Conservation (phyloP, 2,888 invertebrate species). For the Autographa gamma region DNA sequence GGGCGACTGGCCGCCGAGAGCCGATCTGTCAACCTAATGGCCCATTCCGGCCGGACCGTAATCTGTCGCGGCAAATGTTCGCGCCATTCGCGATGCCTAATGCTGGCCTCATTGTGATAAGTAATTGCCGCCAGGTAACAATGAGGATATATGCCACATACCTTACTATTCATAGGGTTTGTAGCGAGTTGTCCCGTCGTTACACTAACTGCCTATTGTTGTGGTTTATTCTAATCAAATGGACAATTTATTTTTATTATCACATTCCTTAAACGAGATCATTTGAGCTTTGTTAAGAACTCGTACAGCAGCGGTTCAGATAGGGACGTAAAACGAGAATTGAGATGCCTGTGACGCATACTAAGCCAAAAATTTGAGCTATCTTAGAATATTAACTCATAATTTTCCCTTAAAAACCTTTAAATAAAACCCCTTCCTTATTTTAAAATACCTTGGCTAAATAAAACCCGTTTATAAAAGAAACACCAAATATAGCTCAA, state of each 20-base stretch:
- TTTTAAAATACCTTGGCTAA: not conserved
- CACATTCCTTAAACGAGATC: not conserved
- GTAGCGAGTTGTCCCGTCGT: not conserved
- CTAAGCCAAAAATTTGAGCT: not conserved
- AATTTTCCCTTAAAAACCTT: not conserved
- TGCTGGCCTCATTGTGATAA: constrained; percentile 17
- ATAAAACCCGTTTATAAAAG: not conserved
- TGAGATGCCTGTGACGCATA: not conserved
- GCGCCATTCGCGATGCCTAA: constrained; percentile 35
- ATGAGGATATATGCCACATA: constrained; percentile 1
- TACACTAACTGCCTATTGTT: not conserved
- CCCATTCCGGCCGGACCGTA: constrained; percentile 29
- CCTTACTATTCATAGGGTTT: not conserved
- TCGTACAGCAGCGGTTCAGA: too few relatives aligned
- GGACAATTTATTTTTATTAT: constrained; percentile 1
- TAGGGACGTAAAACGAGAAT: too few relatives aligned
- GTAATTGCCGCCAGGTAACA: constrained; percentile 22
- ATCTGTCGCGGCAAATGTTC: constrained; percentile 48
- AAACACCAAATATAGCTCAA: not conserved
- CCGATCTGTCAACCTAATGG: constrained; percentile 42
- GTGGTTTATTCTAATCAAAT: not conserved
- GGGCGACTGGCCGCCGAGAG: constrained; percentile 8
- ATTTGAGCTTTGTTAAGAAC: not conserved
- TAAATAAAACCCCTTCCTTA: not conserved
- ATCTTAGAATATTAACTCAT: not conserved